These are phyloP conservation scores for Rhogogaster chlorosoma DNA, from an alignment of 2,888 invertebrate genomes.

Conservation along the genomic window DNA sequence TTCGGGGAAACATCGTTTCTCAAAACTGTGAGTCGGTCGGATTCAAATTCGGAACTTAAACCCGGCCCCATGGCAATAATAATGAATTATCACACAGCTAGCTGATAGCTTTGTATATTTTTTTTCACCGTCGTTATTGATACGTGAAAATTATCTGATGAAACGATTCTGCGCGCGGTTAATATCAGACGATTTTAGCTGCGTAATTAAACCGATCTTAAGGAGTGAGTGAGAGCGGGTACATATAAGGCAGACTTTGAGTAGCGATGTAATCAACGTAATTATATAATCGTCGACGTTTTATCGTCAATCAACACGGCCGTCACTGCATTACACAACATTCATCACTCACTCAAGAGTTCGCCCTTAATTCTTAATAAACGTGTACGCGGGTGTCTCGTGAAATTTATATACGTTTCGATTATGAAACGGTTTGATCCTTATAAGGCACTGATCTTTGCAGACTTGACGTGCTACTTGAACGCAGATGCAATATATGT, in stretches of 20 bases:
- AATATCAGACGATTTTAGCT: background rate
- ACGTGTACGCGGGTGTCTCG: background rate
- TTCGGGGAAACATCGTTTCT: no score
- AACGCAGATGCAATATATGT: background rate
- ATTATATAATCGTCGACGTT: slow-evolving; percentile 33
- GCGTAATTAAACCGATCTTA: background rate
- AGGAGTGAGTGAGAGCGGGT: background rate
- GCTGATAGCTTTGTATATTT: no score
- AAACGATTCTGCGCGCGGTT: background rate
- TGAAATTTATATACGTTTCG: background rate
- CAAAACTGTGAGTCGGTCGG: background rate
- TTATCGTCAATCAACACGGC: slow-evolving; percentile 28
- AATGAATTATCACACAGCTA: background rate
- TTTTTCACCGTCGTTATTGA: background rate
- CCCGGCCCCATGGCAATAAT: no score
- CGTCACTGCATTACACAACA: background rate
- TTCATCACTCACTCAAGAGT: background rate
- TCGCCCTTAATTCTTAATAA: slow-evolving; percentile 13
- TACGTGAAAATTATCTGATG: background rate
- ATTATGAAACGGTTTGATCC: background rate
- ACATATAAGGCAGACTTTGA: background rate
- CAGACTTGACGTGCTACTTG: slow-evolving; percentile 5
- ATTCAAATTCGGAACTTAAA: no score
- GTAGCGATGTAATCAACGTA: slow-evolving; percentile 15
- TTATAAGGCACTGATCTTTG: slow-evolving; percentile 36